Percentiles rank a stretch among this genome's conserved stretches.
phyloP scores from a whole-genome alignment of 2,888 invertebrate species.

The Epiblema foenella region DNA sequence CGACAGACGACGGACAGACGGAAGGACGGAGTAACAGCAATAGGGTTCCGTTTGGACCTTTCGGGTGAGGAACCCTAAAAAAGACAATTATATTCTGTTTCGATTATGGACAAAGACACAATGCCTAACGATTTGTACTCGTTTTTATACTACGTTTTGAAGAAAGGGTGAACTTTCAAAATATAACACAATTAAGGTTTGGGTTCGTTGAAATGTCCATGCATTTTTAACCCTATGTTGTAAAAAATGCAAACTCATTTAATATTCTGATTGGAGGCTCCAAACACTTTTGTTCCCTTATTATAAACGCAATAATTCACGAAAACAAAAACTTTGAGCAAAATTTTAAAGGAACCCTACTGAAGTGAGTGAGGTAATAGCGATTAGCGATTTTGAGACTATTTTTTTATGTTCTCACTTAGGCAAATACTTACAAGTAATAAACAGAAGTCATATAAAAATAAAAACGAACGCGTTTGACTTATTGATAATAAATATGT shows the following conservation, averaged over 20 bases:
- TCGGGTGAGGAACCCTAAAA: no score
- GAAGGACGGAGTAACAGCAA: no score
- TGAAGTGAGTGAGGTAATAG: constrained; percentile 42
- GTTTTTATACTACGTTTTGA: not conserved
- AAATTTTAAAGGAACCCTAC: constrained; percentile 54
- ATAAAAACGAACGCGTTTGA: no score
- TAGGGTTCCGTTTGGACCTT: no score
- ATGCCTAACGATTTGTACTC: not conserved
- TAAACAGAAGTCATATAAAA: no score
- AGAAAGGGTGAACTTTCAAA: constrained; percentile 6
- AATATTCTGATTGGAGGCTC: constrained; percentile 46
- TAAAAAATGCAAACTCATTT: constrained; percentile 42
- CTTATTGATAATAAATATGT: no score
- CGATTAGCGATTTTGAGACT: not conserved
- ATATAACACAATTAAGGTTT: constrained; percentile 26
- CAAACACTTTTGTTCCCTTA: constrained; percentile 60
- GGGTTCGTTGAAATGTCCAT: constrained; percentile 33
- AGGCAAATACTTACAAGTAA: no score
- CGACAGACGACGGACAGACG: no score
- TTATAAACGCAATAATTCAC: constrained; percentile 63
- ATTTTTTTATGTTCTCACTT: not conserved
- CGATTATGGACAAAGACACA: not conserved
- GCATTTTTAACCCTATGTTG: constrained; percentile 22
- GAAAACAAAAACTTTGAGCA: constrained; percentile 61
- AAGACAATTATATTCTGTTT: not conserved